A percentile compares a stretch with the other conserved stretches of the same genome.
phyloP scores from a whole-genome alignment of 2,888 invertebrate genomes.

The Meta bourneti region DNA sequence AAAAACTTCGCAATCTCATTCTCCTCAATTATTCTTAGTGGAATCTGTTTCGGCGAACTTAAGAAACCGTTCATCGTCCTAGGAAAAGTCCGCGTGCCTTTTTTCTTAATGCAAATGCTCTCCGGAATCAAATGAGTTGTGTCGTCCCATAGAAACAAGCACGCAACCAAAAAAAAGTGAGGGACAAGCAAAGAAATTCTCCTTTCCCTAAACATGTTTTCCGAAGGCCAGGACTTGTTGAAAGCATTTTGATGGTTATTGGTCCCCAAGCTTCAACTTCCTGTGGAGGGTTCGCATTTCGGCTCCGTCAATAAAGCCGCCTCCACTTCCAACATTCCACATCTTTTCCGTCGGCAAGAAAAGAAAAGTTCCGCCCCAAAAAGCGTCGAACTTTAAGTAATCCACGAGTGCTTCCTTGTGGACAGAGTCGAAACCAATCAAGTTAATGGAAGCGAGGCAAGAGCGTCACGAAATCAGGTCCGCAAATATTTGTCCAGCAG shows the following conservation, averaged over 20 bases:
- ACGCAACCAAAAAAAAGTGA: background rate
- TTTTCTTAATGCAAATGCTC: background rate
- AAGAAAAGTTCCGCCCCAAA: constrained; percentile 63
- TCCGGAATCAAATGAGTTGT: constrained; percentile 17
- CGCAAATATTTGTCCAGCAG: constrained; percentile 76
- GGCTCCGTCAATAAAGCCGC: constrained; percentile 73
- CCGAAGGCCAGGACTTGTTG: constrained; percentile 74
- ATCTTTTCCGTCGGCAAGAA: constrained; percentile 72
- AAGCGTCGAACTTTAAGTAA: constrained; percentile 77
- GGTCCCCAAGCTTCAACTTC: constrained; percentile 65
- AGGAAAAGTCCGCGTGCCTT: background rate
- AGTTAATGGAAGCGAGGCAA: constrained; percentile 76
- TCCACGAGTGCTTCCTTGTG: constrained; percentile 77
- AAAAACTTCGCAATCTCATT: too few species aligned
- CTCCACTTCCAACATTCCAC: constrained; percentile 66
- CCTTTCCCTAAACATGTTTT: constrained; percentile 72
- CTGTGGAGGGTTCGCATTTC: constrained; percentile 70
- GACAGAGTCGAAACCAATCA: constrained; percentile 77
- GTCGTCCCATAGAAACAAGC: constrained; percentile 12
- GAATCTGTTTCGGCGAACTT: background rate
- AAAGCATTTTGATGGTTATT: constrained; percentile 76
- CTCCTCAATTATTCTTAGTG: constrained; percentile 3
- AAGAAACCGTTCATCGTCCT: background rate
- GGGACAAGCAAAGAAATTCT: constrained; percentile 46
- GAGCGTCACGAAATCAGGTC: constrained; percentile 77